phyloP scores from a whole-genome alignment of 2,113 vertebrate species.

The Genyomyrus donnyi region DNA sequence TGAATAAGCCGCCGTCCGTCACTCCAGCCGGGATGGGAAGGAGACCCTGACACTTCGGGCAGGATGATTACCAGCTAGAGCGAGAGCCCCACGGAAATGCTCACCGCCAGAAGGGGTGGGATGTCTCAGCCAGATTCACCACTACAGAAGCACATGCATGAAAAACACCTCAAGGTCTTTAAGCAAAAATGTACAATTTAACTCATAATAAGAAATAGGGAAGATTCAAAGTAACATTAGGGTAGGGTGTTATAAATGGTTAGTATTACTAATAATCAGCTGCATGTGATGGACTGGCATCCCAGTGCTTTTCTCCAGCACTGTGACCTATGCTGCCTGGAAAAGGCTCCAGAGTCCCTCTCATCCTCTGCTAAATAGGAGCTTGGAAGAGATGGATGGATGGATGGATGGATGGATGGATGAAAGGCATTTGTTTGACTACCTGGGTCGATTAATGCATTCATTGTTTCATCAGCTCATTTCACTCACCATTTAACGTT shows the following conservation, averaged over 20 bases:
- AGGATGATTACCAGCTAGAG: neutral
- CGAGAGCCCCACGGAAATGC: neutral
- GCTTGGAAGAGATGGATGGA: neutral
- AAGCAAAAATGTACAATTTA: neutral
- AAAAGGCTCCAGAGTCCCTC: neutral
- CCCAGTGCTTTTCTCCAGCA: neutral
- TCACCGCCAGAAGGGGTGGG: neutral
- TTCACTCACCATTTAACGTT: neutral
- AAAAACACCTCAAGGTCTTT: neutral
- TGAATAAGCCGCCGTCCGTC: neutral
- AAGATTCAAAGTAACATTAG: neutral
- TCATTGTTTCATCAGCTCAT: neutral
- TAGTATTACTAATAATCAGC: neutral
- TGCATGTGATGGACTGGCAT: neutral
- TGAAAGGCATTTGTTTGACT: neutral
- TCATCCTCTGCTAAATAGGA: neutral
- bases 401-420: neutral
- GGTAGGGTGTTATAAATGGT: neutral
- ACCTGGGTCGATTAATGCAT: neutral
- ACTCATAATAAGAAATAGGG: neutral
- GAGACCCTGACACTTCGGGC: neutral
- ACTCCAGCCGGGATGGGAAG: neutral
- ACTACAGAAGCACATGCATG: neutral
- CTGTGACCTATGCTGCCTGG: neutral
- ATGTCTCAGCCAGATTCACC: neutral